Base-by-base conservation (phyloP, 2,888 invertebrate genomes). In the Sicus ferrugineus region DNA sequence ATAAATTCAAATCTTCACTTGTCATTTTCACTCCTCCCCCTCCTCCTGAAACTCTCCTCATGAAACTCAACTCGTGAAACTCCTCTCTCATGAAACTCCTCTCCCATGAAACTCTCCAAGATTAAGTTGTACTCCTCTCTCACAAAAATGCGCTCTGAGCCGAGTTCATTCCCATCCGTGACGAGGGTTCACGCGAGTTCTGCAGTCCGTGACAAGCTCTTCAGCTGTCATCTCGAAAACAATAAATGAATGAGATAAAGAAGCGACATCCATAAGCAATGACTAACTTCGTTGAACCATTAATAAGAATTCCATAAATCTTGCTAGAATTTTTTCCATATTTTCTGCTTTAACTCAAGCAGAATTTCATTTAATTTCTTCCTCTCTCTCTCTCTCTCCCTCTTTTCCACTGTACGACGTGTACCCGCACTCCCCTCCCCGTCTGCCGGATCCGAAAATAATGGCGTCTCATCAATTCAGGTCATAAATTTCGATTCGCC, bases 401-500 rank as follows among this genome's bases (percentile, higher is more conserved):
- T 46, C 70, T 68, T 65, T 67, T 69, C 38, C 68, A 68, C 68
- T 65, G 30, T 64, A 42, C 62, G 56, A 28, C 64, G 62, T 56
- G 2, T 54, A 52, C 11, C 34, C 48, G 14, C 38, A 30, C 54
- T 63, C 3, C 65, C 34, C 65, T 3, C 62, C 28, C 65, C 62
- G 19, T 70, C 58, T 63, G 67, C 70, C 19, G 23, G 65, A 68
- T 72, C 58, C 46, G n/a, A n/a, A n/a, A n/a, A n/a, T n/a, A 67
- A 46, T 67, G 38, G 62, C 69, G 42, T 42, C 69, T 84, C 38
- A 23, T 38, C 59, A 42, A 62, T 85, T 75, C 88, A 94, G 91
- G 90, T 91, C 80, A 94, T 95, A 88, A 95, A 94, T 88, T 95
- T 94, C 86, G 94, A 95, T 86, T 94, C 95, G 69, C 93, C 93